Percentiles rank a stretch among this genome's conserved stretches.
phyloP scores from a whole-genome alignment of 2,888 invertebrate genomes.

The Ryuthela nishihirai region DNA sequence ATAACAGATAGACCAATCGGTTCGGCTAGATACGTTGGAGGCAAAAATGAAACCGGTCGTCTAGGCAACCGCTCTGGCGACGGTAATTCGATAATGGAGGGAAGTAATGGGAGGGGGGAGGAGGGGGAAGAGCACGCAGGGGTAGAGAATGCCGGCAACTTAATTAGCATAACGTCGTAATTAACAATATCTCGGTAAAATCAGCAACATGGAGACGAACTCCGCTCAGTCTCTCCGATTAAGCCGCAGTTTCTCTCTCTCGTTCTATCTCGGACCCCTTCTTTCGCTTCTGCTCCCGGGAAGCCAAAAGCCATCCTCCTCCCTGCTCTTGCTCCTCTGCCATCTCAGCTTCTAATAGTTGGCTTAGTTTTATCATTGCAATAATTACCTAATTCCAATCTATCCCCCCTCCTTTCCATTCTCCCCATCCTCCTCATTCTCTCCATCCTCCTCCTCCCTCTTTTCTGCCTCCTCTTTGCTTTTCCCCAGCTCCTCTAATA shows the following conservation, averaged over 20 bases:
- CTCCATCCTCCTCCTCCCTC: neutral
- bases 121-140: constrained; percentile 11
- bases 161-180: constrained; percentile 36
- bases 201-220: too few relatives aligned
- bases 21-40: too few relatives aligned
- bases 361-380: constrained; percentile 5
- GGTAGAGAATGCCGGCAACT: constrained; percentile 20
- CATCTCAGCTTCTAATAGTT: constrained; percentile 1
- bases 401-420: too few relatives aligned
- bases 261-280: too few relatives aligned
- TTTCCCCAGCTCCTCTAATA: constrained; percentile 9
- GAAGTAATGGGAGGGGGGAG: neutral
- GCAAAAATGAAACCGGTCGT: too few relatives aligned
- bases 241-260: too few relatives aligned
- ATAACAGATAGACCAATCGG: too few relatives aligned
- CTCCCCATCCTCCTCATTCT: constrained; percentile 11
- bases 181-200: constrained; percentile 30
- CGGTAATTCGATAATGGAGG: neutral
- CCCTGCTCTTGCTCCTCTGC: neutral
- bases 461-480: constrained; percentile 7
- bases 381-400: constrained; percentile 15
- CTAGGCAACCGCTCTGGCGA: too few relatives aligned
- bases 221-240: neutral
- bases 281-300: constrained; percentile 2
- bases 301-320: neutral